Evolutionary conservation across 2,113 vertebrate genomes (phyloP).

Genomic region (Furnarius figulus): DNA sequence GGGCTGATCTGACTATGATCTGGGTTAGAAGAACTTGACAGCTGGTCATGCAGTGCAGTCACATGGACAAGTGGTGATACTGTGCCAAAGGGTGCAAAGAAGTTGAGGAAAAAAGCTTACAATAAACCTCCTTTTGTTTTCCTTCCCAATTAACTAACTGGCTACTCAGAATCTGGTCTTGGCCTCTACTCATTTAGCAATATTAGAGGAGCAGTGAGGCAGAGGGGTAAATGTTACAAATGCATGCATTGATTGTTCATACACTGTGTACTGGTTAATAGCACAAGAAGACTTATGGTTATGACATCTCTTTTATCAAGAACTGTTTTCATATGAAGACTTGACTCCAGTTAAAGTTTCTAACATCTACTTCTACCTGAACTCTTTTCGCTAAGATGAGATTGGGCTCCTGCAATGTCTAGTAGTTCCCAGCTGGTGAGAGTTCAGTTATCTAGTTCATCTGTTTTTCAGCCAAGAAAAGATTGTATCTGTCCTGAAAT

Average conservation of each 20-base stretch:
- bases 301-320: neutral
- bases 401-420: neutral
- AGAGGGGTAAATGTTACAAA: neutral
- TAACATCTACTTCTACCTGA: neutral
- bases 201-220: neutral
- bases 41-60: neutral
- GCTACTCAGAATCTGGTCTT: neutral
- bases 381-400: neutral
- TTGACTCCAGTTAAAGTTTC: neutral
- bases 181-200: neutral
- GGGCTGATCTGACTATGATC: neutral
- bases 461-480: neutral
- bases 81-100: neutral
- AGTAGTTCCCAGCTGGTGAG: neutral
- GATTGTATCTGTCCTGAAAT: neutral
- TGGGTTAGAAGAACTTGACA: neutral
- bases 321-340: neutral
- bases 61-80: neutral
- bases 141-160: neutral
- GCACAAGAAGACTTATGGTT: neutral
- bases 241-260: neutral
- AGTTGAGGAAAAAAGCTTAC: neutral
- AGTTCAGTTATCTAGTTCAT: neutral
- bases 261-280: neutral
- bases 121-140: rapidly evolving